Evolutionary conservation across 1,140 invertebrate species (phyloP).

Genomic region (Drosophila nebulosa): DNA sequence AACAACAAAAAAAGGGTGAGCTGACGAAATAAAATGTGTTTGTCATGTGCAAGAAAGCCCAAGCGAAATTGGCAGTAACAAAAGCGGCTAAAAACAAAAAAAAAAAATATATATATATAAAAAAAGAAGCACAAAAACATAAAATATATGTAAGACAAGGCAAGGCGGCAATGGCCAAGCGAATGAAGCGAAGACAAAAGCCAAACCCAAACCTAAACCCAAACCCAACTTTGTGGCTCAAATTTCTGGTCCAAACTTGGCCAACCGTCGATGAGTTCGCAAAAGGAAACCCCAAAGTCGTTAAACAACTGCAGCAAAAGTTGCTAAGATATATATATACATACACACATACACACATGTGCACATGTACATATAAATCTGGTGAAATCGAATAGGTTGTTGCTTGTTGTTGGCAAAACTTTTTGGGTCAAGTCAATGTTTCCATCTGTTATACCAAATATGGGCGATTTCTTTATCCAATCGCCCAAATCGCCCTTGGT

Average conservation of each 20-base stretch:
- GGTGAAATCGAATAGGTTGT: not conserved
- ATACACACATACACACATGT: not conserved
- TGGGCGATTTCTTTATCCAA: no score
- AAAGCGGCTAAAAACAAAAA: not conserved
- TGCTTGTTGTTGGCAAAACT: not conserved
- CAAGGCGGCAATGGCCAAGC: not conserved
- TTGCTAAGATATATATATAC: not conserved
- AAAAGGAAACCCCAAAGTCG: not conserved
- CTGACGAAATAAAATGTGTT: conserved; percentile 30
- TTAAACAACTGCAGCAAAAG: not conserved
- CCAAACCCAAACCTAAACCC: no score
- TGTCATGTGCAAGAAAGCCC: conserved; percentile 32
- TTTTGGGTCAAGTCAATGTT: no score
- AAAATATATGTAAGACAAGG: not conserved
- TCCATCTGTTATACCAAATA: no score
- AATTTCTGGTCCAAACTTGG: conserved; percentile 12
- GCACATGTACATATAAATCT: not conserved
- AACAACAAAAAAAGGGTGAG: not conserved
- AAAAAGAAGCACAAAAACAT: no score
- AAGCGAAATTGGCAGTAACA: conserved; percentile 10
- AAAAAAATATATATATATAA: no score
- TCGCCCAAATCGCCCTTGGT: no score
- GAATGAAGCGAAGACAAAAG: conserved; percentile 14
- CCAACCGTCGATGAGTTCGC: not conserved
- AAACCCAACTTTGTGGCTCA: conserved; percentile 10